Conservation (phyloP, 2,113 vertebrate genomes). For the Turnix velox region DNA sequence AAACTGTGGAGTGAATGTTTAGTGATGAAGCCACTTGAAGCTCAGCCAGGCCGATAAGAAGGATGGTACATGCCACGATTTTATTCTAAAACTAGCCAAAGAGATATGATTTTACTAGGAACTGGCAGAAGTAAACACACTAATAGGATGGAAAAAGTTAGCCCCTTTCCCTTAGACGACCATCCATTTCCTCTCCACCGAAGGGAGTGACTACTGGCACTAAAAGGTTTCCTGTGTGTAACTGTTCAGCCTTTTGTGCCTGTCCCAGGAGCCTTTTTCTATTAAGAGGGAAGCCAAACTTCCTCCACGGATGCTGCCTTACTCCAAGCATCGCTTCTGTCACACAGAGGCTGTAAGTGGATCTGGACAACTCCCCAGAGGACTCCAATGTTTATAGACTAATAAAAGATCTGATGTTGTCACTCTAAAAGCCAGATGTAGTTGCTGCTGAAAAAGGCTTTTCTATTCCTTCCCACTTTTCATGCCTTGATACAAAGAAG, state of each 20-base stretch:
- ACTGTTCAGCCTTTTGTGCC: neutral
- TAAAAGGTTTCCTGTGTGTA: neutral
- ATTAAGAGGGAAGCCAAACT: constrained; percentile 11
- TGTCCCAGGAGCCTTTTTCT: constrained; percentile 12
- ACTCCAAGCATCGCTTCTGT: neutral
- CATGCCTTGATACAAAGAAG: neutral
- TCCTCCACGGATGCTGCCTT: neutral
- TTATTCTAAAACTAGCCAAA: neutral
- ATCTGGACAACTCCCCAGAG: neutral
- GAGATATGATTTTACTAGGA: neutral
- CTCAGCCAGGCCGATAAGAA: neutral
- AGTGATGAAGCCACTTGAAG: constrained; percentile 3
- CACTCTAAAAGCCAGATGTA: neutral
- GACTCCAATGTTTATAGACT: constrained; percentile 26
- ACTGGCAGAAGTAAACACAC: neutral
- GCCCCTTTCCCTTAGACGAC: neutral
- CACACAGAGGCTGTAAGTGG: neutral
- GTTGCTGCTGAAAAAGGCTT: neutral
- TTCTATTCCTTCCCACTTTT: neutral
- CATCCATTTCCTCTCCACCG: neutral
- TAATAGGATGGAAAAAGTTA: constrained; percentile 1
- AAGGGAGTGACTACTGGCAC: neutral
- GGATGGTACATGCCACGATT: neutral
- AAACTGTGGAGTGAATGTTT: neutral
- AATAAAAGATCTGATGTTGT: constrained; percentile 20